Evolutionary conservation across 2,888 invertebrate genomes (phyloP).

Genomic region (Holacanthella duospinosa): DNA sequence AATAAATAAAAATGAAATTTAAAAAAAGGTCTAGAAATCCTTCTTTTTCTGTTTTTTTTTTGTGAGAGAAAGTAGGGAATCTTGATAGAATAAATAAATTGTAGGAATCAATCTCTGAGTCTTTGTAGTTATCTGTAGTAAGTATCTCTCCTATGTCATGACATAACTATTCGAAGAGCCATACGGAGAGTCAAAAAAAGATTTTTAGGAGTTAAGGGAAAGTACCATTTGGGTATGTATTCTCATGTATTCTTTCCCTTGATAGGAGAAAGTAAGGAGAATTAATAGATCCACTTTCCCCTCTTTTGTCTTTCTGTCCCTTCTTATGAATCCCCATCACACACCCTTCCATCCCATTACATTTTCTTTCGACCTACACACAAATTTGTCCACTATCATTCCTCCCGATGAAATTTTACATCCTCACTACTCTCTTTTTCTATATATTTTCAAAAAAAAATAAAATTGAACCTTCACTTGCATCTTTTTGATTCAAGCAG

Average conservation of each 20-base stretch:
- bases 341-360: not conserved
- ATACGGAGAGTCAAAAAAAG: not conserved
- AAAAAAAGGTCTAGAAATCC: not conserved
- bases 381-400: not conserved
- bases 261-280: not conserved
- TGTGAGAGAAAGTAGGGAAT: not conserved
- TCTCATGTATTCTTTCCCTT: not conserved
- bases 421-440: not conserved
- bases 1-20: too few species aligned
- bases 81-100: not conserved
- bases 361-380: not conserved
- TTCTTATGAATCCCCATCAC: conserved; percentile 5
- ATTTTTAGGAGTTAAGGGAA: not conserved
- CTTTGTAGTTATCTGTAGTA: not conserved
- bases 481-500: not conserved
- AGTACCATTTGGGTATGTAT: not conserved
- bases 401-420: conserved; percentile 1
- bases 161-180: not conserved
- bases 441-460: not conserved
- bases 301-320: not conserved
- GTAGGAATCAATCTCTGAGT: not conserved
- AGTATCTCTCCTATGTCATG: not conserved
- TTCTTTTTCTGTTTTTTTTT: not conserved
- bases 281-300: conserved; percentile 5
- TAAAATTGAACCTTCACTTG: not conserved